Evolutionary conservation across 1,140 invertebrate species (phyloP), one percentile per base, ranked within the genome.

Genomic region (Drosophila virilis): DNA sequence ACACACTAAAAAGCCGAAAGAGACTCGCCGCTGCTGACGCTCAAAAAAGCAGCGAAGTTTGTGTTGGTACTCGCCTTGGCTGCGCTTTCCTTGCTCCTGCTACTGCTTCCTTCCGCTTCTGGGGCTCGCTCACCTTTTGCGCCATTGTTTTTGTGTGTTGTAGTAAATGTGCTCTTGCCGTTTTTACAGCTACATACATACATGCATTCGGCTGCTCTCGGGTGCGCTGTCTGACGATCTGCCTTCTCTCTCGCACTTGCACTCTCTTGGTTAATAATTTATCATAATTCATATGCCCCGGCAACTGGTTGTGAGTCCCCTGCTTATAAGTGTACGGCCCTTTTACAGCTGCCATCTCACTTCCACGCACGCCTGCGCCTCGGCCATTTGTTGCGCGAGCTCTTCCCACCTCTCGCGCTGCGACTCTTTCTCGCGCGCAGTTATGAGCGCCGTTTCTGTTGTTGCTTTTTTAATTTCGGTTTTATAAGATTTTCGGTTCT

Each of bases 211-310:
- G 28, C 35, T 46, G 66, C 79, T 59, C 70, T 66, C 52, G 50
- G 55, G 50, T 42, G 42, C 58, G 52, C 52, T 40, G 15, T 46
- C 43, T 46, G 22, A 54, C 33, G 13, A 17, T 66, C 55, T 42
- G 45, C 43, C 28, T 28, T 43, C 75, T 61, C 64, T 40, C 60
- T 65, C 54, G 51, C 73, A 75, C 77, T 75, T 50, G 54, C 55
- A 35, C 38, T 46, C 65, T 50, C 38, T 48, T 57, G 73, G 81
- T 91, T 91, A 91, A 91, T 91, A 91, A 91, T 91, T 91, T 90
- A 91, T 91, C 90, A 91, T 91, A 91, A 91, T 91, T 91, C 91
- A 91, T 91, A 82, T 80, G 84, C 76, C 71, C 82, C 69, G 73
- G 76, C 73, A 59, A 74, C 77, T 77, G 69, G 77, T 74, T 74